Percentiles rank a stretch among this genome's conserved stretches.
Conservation (phyloP, 2,797 vertebrate genomes). For the Phaenicophaeus curvirostris region DNA sequence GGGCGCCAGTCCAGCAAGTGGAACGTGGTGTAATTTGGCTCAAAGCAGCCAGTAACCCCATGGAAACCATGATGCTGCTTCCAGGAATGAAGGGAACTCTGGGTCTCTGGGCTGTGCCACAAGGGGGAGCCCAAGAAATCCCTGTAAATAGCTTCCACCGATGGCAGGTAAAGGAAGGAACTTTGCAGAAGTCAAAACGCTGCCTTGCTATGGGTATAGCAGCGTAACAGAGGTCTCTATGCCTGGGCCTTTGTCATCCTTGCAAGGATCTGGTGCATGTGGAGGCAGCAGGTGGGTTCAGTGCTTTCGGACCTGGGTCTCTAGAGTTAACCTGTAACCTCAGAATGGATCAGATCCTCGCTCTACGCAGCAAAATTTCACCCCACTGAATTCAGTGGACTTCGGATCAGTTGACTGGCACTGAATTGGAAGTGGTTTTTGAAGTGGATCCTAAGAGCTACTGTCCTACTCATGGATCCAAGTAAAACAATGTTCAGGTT, state of each 20-base stretch:
- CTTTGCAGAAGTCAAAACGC: not conserved
- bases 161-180: fast-evolving
- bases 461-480: not conserved
- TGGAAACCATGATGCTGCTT: fast-evolving
- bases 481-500: not conserved
- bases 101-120: not conserved
- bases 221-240: not conserved
- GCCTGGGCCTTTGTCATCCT: not conserved
- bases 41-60: not conserved
- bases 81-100: not conserved
- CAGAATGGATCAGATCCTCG: not conserved
- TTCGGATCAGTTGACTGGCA: not conserved
- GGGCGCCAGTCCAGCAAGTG: not conserved
- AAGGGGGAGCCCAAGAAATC: slow-evolving; percentile 55
- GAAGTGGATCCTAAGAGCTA: not conserved
- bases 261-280: not conserved
- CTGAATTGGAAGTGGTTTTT: not conserved
- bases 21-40: not conserved
- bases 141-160: not conserved
- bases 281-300: not conserved
- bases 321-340: not conserved
- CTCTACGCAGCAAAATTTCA: not conserved
- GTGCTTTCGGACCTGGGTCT: not conserved
- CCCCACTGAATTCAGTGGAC: not conserved
- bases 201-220: not conserved